phyloP scores from a whole-genome alignment of 2,797 vertebrate species.

The Morus bassanus region DNA sequence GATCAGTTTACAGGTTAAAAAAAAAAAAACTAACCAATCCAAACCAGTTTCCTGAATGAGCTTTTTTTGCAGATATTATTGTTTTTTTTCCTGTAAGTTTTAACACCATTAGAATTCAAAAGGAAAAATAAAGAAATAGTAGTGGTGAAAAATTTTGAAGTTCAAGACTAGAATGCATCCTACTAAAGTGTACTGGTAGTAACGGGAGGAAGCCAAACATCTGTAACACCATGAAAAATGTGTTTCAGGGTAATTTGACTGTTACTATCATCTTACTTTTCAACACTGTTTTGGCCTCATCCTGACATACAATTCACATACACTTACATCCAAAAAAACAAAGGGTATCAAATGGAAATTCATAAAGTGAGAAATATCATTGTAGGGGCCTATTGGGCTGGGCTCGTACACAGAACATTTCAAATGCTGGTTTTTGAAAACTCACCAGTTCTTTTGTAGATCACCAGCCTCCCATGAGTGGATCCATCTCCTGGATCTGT shows the following conservation, averaged over 20 bases:
- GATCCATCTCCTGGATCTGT: background rate
- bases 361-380: background rate
- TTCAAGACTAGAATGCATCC: background rate
- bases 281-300: background rate
- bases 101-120: background rate
- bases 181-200: background rate
- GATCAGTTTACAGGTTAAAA: background rate
- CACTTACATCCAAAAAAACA: background rate
- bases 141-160: background rate
- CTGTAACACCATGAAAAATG: background rate
- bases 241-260: background rate
- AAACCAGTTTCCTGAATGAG: background rate
- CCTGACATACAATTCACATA: background rate
- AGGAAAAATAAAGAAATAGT: background rate
- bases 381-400: background rate
- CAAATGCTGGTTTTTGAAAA: background rate
- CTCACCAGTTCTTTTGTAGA: background rate
- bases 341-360: background rate
- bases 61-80: background rate
- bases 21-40: background rate
- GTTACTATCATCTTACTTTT: background rate
- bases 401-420: background rate
- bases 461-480: background rate
- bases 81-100: accelerated
- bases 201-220: background rate